Evolutionary conservation across 2,113 vertebrate genomes (phyloP).

Genomic region (Atherinomorus stipes): DNA sequence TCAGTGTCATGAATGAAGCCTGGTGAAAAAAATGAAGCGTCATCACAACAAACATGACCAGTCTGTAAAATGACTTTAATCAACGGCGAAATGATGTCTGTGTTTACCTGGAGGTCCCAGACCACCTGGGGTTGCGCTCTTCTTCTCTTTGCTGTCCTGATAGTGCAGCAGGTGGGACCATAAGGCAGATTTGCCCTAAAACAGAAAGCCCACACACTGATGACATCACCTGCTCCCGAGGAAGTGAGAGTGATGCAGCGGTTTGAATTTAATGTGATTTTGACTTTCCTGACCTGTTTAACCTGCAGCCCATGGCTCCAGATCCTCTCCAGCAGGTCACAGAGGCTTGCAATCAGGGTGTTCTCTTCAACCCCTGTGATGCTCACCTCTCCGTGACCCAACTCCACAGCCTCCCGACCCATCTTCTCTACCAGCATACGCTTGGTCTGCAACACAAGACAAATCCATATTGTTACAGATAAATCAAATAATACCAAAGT

Average conservation of each 20-base stretch:
- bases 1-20: slow-evolving; percentile 94
- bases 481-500: not conserved
- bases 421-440: slow-evolving; percentile 99
- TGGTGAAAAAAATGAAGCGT: slow-evolving; percentile 56
- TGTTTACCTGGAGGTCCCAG: slow-evolving; percentile 89
- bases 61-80: not conserved
- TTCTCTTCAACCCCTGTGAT: slow-evolving; percentile 97
- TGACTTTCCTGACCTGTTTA: slow-evolving; percentile 87
- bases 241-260: not conserved
- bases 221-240: not conserved
- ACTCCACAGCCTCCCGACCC: slow-evolving; percentile 95
- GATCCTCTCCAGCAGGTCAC: slow-evolving; percentile 96
- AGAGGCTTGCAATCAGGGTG: slow-evolving; percentile 95
- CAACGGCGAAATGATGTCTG: not conserved
- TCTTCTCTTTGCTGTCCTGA: slow-evolving; percentile 94
- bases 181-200: slow-evolving; percentile 96
- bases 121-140: slow-evolving; percentile 87
- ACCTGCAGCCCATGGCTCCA: slow-evolving; percentile 97
- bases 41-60: not conserved
- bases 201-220: not conserved
- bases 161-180: slow-evolving; percentile 98
- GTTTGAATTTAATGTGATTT: not conserved
- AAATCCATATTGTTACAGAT: not conserved
- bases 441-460: slow-evolving; percentile 87
- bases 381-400: slow-evolving; percentile 96